Percentiles rank a stretch among this genome's conserved stretches.
These are phyloP conservation scores for Strigamia maritima DNA, from an alignment of 2,888 invertebrate genomes.

Conservation along the genomic window DNA sequence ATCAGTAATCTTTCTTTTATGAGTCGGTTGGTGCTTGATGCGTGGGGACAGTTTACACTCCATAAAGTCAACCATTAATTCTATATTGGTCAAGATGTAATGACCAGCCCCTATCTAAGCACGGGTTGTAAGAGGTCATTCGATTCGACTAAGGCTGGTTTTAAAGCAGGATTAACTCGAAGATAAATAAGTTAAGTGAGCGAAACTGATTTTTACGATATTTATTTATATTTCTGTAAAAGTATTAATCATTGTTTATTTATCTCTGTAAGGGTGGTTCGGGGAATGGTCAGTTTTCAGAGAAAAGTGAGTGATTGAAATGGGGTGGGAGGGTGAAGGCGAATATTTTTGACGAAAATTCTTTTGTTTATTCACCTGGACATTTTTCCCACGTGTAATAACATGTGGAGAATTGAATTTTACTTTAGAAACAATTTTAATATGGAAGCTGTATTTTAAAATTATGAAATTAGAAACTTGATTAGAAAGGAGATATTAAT, in stretches of 20 bases:
- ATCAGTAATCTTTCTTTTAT: slow-evolving; percentile 30
- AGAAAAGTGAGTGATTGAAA: slow-evolving; percentile 7
- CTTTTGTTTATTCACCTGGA: slow-evolving; percentile 19
- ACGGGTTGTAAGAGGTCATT: slow-evolving; percentile 17
- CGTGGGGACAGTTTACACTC: slow-evolving; percentile 26
- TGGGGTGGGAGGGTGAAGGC: not conserved
- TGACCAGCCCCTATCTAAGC: not conserved
- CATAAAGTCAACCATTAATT: slow-evolving; percentile 34
- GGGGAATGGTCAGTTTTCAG: not conserved
- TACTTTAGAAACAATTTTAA: not conserved
- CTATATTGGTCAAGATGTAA: slow-evolving; percentile 30
- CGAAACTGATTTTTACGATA: not conserved
- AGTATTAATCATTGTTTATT: not conserved
- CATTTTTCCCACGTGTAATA: not conserved
- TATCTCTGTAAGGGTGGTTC: not conserved
- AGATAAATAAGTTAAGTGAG: not conserved
- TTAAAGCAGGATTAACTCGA: slow-evolving; percentile 18
- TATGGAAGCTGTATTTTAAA: not conserved
- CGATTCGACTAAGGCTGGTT: not conserved
- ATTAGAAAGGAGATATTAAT: not conserved
- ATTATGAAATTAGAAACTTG: not conserved
- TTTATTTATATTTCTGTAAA: not conserved
- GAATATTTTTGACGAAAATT: not conserved
- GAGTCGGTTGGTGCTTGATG: slow-evolving; percentile 31
- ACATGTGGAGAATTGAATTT: slow-evolving; percentile 1